Evolutionary conservation across 2,113 vertebrate species (phyloP).

Genomic region (Myrmophylax atrothorax): DNA sequence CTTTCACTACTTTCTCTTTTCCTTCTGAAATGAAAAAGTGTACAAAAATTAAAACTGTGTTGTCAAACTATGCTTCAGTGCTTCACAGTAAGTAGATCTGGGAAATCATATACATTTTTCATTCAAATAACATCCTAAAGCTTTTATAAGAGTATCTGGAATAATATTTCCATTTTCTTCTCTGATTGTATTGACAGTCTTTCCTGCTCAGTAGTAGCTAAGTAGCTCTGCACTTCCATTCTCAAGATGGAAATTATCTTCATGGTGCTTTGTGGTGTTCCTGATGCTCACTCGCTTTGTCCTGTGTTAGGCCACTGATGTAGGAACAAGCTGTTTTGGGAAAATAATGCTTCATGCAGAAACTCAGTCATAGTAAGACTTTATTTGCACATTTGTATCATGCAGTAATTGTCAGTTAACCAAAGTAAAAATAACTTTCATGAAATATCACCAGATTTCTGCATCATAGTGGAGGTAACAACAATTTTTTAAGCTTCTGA

Average conservation of each 20-base stretch:
- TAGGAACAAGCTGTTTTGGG: background rate
- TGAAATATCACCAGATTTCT: background rate
- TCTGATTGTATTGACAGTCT: background rate
- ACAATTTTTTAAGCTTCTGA: background rate
- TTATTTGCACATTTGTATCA: background rate
- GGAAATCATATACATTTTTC: background rate
- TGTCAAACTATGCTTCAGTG: background rate
- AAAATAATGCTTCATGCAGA: background rate
- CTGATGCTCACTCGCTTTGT: background rate
- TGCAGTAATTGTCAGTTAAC: background rate
- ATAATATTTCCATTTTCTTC: background rate
- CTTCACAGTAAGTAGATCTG: background rate
- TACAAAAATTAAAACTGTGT: background rate
- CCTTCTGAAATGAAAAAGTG: background rate
- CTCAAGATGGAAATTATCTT: background rate
- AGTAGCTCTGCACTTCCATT: background rate
- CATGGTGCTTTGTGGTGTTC: background rate
- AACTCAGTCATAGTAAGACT: background rate
- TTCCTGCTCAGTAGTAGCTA: background rate
- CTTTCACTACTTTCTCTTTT: background rate
- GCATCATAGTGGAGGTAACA: background rate
- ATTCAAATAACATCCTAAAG: background rate
- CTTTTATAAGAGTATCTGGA: background rate
- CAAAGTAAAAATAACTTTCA: background rate
- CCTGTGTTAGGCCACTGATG: background rate